phyloP scores from a whole-genome alignment of 2,113 vertebrate species.

The Patagioenas fasciata region DNA sequence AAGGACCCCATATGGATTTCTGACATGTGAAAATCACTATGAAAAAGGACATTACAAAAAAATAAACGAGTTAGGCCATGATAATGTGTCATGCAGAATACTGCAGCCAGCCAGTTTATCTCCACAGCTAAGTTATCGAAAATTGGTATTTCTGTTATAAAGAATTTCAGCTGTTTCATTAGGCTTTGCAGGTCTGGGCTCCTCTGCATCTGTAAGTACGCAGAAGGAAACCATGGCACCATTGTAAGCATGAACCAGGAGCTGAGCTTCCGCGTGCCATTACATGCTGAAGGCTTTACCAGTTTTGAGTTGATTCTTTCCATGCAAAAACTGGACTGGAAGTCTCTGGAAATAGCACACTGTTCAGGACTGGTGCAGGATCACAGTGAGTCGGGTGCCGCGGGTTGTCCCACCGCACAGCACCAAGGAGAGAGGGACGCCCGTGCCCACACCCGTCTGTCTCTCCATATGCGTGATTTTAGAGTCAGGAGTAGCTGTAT shows the following conservation, averaged over 20 bases:
- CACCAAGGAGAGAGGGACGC: background rate
- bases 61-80: background rate
- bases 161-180: background rate
- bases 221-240: background rate
- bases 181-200: background rate
- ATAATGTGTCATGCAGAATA: background rate
- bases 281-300: background rate
- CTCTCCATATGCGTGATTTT: rapidly evolving
- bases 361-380: background rate
- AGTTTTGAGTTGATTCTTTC: background rate
- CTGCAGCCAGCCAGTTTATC: background rate
- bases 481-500: background rate
- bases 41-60: background rate
- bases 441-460: background rate
- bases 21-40: background rate
- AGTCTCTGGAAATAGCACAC: background rate
- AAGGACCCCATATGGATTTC: background rate
- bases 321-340: background rate
- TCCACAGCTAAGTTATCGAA: background rate
- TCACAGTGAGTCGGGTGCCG: rapidly evolving
- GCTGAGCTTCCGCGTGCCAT: background rate
- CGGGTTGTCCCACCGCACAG: rapidly evolving
- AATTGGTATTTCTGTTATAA: background rate
- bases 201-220: background rate
- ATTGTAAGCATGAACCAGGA: background rate